These are phyloP conservation scores for Stenichneumon culpator DNA, from an alignment of 2,888 invertebrate species.

Conservation along the genomic window DNA sequence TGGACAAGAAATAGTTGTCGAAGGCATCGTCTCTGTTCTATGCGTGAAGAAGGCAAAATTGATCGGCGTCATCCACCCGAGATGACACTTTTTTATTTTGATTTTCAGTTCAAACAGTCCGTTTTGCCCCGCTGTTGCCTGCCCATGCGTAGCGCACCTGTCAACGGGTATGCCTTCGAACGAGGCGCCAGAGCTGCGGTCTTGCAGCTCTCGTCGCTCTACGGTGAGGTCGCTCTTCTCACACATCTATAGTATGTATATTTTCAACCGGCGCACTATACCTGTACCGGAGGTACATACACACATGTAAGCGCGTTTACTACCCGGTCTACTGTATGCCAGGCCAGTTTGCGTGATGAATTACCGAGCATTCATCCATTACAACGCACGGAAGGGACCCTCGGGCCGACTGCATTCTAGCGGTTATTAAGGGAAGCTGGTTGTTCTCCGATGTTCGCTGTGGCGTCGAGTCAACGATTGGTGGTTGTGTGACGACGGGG, in stretches of 20 bases:
- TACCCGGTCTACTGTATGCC: constrained; percentile 26
- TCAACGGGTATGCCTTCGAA: constrained; percentile 27
- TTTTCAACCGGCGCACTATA: neutral
- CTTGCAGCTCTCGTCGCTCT: constrained; percentile 37
- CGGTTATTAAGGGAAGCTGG: constrained; percentile 53
- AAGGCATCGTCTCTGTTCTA: neutral
- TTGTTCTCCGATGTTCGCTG: constrained; percentile 22
- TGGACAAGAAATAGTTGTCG: neutral
- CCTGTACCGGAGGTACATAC: neutral
- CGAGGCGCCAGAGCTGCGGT: constrained; percentile 44
- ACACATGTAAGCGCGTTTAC: neutral
- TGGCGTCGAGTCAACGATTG: constrained; percentile 28
- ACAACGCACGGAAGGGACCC: constrained; percentile 59
- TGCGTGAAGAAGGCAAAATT: too few relatives aligned
- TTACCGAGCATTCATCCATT: constrained; percentile 62
- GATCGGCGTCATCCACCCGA: too few relatives aligned
- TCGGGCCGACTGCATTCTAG: constrained; percentile 52
- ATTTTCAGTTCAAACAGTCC: neutral
- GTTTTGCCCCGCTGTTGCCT: constrained; percentile 1
- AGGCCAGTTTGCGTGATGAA: constrained; percentile 62
- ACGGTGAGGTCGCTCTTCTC: constrained; percentile 23
- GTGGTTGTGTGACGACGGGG: neutral
- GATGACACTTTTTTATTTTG: neutral
- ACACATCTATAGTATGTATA: constrained; percentile 32
- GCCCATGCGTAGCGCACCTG: constrained; percentile 38